Base-by-base conservation (phyloP, 2,888 invertebrate genomes). In the Ochropacha duplaris region DNA sequence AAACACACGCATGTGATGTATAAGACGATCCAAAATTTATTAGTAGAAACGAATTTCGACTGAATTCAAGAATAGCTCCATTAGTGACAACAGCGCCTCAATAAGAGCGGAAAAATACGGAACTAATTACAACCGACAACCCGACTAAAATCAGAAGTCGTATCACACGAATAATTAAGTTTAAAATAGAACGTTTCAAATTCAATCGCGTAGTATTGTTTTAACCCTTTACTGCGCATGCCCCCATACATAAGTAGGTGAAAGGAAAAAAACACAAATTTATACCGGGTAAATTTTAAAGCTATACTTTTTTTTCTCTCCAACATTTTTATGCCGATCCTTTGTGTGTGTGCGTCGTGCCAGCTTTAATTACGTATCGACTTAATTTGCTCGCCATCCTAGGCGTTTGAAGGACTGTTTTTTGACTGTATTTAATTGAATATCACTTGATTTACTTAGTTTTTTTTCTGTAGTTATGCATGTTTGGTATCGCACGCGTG, bases 201-300 rank as follows among this genome's bases (percentile, higher is more conserved):
- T 73, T 52, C 36, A 69, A 50, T 2, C 66, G 79, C 57, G 12
- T 79, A 64, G 58, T 54, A 68, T 56, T 63, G 59, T 61, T 75
- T 89, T 86, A 91, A 90, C 92, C 92, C 91, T 92, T 91, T 90
- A 89, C 88, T 92, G 92, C 92, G 92, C 92, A 92, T 91, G 92
- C 79, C 88, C 68, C 79, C 88, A 88, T 90, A 90, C 90, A 89
- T 87, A 90, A 90, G 90, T 90, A 90, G 86, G 81, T 83, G 79
- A 83, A 79, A 80, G 87, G 90, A 92, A 92, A 92, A 93, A 93
- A 93, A 93, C 90, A 88, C 91, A 88, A 92, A 90, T 91, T 92
- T 92, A 91, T 91, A 90, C 92, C 92, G 92, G 92, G 92, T 80
- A 92, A 93, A 92, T 90, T 92, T 92, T 91, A 92, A 91, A 92